These are phyloP conservation scores for Danio rerio DNA, from an alignment of 2,113 vertebrate genomes.

Conservation along the genomic window GRCz12tu NC_133193.1:18763501-18764000, in stretches of 20 bases:
- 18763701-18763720: constrained; percentile 84
- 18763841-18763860: constrained; percentile 91
- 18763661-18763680: constrained; percentile 80
- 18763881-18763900: constrained; percentile 73
- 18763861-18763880: constrained; percentile 95
- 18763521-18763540: constrained; percentile 72
- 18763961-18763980: constrained; percentile 78
- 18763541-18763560: constrained; percentile 60
- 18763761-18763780: constrained; percentile 90
- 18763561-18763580: constrained; percentile 56
- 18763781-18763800: constrained; percentile 93
- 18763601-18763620: constrained; percentile 58
- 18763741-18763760: constrained; percentile 98
- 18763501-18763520: constrained; percentile 60
- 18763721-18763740: constrained; percentile 79
- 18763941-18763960: constrained; percentile 78
- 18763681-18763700: constrained; percentile 80
- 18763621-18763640: constrained; percentile 62
- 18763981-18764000: constrained; percentile 74
- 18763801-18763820: constrained; percentile 94
- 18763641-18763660: constrained; percentile 46
- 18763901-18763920: constrained; percentile 65
- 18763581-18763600: constrained; percentile 58
- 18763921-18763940: constrained; percentile 79
- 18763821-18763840: constrained; percentile 96